Base-by-base conservation (phyloP, 1,140 invertebrate genomes). In the Cheumatopsyche charites region DNA sequence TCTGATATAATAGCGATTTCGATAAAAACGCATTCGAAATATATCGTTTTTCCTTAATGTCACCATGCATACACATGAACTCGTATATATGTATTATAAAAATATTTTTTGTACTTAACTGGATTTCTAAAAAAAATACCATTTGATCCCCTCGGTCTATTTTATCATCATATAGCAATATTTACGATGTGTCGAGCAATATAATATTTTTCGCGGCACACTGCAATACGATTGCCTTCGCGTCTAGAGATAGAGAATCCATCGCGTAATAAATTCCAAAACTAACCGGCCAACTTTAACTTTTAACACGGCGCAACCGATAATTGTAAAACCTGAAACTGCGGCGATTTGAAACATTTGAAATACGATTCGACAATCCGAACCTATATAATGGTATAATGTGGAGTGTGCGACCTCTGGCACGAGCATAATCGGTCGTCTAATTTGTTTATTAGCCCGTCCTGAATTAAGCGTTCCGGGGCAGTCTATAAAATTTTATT, bases 361-460 rank as follows among this genome's bases (percentile, higher is more conserved):
- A 52, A 52, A 52, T 52, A 52, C 47, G 47, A 52, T 52, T 52
- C 47, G 47, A 52, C 47, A 52, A 52, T 52, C 19, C 47, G 19
- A 5, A 5, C 41, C 6, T 7, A 15, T 45, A 45, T 15, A 45
- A 12, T n/a, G n/a, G n/a, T n/a, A n/a, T n/a, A n/a, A 15, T 45
- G 43, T 45, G 17, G 43, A 45, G 17, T 12, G 43, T 17, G 47
- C 19, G 47, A 52, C 47, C 47, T 13, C 45, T 36, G 3, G 3
- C 29, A n/a, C 9, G 9, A 4, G 9, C 29, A 36, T 36, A 36
- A 36, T 36, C 29, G 29, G 29, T 9, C 29, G 29, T 36, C 29
- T 36, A 36, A 36, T 36, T 36, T 36, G 45, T 47, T n/a, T 47
- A 47, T 13, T 13, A 47, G n/a, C 47, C 47, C 47, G 47, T 52